Conservation (phyloP, 2,113 vertebrate genomes). For the Hylia prasina region DNA sequence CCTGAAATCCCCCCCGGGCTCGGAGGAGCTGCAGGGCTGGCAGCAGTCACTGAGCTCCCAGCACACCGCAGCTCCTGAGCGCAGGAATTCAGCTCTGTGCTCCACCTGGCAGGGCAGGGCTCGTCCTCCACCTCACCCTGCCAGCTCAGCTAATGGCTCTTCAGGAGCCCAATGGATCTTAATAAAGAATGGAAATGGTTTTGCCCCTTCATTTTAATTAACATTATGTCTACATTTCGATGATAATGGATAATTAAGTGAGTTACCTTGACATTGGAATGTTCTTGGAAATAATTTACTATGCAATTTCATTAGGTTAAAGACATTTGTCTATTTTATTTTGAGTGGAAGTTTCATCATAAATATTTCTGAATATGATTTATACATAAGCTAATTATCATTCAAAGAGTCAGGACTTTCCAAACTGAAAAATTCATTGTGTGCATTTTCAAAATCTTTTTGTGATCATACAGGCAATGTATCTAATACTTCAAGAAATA, state of each 20-base stretch:
- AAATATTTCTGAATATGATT: slow-evolving; percentile 68
- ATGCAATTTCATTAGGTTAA: slow-evolving; percentile 67
- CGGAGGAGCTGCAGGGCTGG: not conserved
- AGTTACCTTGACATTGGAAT: slow-evolving; percentile 81
- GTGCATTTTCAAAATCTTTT: not conserved
- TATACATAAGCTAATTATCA: slow-evolving; percentile 47
- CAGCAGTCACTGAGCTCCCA: not conserved
- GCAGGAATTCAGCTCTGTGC: not conserved
- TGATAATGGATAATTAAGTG: slow-evolving; percentile 82
- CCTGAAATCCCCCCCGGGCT: not conserved
- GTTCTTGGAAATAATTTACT: slow-evolving; percentile 80
- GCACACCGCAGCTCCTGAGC: not conserved
- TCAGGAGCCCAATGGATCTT: slow-evolving; percentile 71
- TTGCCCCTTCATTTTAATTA: slow-evolving; percentile 84
- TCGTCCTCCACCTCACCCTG: slow-evolving; percentile 70
- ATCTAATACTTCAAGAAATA: not conserved
- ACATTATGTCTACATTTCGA: slow-evolving; percentile 77
- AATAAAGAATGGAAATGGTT: slow-evolving; percentile 80
- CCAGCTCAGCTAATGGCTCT: slow-evolving; percentile 61
- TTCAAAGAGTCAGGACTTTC: not conserved
- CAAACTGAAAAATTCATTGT: not conserved
- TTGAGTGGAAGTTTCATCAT: slow-evolving; percentile 60
- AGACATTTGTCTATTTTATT: slow-evolving; percentile 70
- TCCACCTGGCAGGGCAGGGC: not conserved
- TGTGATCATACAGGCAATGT: not conserved